Evolutionary conservation across 2,113 vertebrate species (phyloP).

Genomic region (Alosa alosa): DNA sequence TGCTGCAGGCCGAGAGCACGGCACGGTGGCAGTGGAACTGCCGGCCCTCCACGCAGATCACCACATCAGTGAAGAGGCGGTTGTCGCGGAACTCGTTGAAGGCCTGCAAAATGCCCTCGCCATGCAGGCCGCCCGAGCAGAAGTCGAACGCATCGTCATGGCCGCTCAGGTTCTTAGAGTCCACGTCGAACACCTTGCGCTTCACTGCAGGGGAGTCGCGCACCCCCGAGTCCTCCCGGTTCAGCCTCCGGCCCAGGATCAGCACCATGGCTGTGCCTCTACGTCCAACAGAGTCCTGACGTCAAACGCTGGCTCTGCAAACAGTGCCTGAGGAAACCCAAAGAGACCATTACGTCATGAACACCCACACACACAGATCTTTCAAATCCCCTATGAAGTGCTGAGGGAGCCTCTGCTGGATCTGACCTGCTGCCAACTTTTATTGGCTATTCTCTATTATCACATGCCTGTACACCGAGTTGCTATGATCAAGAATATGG

Average conservation of each 20-base stretch:
- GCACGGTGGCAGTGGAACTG: constrained; percentile 94
- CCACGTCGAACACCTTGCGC: constrained; percentile 97
- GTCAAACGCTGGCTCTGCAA: background rate
- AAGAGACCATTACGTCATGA: background rate
- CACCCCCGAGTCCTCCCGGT: constrained; percentile 88
- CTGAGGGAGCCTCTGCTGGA: background rate
- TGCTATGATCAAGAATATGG: background rate
- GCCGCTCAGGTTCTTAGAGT: constrained; percentile 80
- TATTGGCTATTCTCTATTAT: background rate
- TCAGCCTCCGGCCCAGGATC: constrained; percentile 93
- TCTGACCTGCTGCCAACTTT: too few species aligned
- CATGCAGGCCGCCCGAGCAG: constrained; percentile 88
- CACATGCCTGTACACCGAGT: background rate
- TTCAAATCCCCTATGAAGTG: background rate
- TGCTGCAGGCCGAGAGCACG: constrained; percentile 90
- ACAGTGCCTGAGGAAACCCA: background rate
- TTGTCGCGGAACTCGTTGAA: constrained; percentile 89
- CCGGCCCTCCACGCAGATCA: constrained; percentile 90
- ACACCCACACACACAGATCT: background rate
- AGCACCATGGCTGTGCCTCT: constrained; percentile 90
- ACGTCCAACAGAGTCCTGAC: constrained; percentile 53
- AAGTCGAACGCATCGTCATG: constrained; percentile 92
- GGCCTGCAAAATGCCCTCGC: constrained; percentile 92
- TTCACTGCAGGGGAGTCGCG: constrained; percentile 94
- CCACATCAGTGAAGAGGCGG: constrained; percentile 87